phyloP scores from a whole-genome alignment of 2,113 vertebrate species.

The Indicator indicator region DNA sequence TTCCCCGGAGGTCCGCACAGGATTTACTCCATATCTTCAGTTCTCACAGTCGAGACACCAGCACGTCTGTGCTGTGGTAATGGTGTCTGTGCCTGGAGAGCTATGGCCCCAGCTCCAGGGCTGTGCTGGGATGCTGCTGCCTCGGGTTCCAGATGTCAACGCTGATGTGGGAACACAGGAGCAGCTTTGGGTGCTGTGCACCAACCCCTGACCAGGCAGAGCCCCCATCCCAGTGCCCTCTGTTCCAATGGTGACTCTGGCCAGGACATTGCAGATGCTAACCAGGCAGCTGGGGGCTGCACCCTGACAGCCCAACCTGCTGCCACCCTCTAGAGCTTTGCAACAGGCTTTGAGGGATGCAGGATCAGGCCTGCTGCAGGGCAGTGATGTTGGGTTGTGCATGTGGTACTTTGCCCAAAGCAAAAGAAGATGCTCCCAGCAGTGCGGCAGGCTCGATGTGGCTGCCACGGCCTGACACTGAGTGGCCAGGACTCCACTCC shows the following conservation, averaged over 20 bases:
- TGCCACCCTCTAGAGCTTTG: background rate
- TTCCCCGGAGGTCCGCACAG: no score
- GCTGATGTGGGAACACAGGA: rapidly evolving
- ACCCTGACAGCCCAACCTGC: background rate
- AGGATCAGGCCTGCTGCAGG: rapidly evolving
- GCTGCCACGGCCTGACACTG: background rate
- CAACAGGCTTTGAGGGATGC: background rate
- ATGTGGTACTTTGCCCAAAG: rapidly evolving
- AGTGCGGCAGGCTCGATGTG: rapidly evolving
- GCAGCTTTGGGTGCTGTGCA: background rate
- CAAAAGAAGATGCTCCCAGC: background rate
- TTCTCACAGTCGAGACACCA: background rate
- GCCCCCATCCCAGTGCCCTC: rapidly evolving
- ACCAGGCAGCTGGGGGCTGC: rapidly evolving
- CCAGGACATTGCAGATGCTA: rapidly evolving
- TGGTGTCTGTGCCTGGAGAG: background rate
- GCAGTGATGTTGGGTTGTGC: background rate
- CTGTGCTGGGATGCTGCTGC: background rate
- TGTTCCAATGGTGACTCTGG: rapidly evolving
- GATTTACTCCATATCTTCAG: background rate
- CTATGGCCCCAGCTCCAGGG: rapidly evolving
- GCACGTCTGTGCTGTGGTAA: background rate
- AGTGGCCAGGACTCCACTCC: rapidly evolving
- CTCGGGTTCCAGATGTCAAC: rapidly evolving
- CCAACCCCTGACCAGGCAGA: background rate